These are phyloP conservation scores for Trisateles emortualis DNA, from an alignment of 2,888 invertebrate genomes.

Conservation along the genomic window DNA sequence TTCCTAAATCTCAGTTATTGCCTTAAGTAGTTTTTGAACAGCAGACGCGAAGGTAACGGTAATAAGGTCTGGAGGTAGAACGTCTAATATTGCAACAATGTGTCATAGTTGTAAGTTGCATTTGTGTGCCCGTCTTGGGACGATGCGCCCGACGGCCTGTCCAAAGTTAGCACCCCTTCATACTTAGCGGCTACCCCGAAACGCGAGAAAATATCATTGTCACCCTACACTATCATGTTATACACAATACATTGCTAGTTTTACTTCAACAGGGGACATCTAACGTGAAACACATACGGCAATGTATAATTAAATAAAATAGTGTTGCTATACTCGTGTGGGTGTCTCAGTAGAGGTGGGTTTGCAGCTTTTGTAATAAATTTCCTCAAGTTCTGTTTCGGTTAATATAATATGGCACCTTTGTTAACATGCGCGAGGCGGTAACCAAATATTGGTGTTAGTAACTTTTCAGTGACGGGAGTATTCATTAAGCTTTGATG, in stretches of 20 bases:
- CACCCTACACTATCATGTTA: slow-evolving; percentile 10
- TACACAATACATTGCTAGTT: slow-evolving; percentile 18
- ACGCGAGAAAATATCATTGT: slow-evolving; percentile 11
- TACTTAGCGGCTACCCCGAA: slow-evolving; percentile 57
- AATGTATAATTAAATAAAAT: slow-evolving; percentile 8
- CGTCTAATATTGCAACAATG: slow-evolving; percentile 65
- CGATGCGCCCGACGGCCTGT: slow-evolving; percentile 62
- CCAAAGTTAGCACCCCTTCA: slow-evolving; percentile 70
- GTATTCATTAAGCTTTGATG: slow-evolving; percentile 59
- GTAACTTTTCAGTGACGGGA: slow-evolving; percentile 57
- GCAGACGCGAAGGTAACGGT: slow-evolving; percentile 38
- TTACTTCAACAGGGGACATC: rapidly evolving
- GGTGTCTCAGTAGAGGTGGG: slow-evolving; percentile 35
- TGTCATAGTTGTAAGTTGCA: slow-evolving; percentile 60
- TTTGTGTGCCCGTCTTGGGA: slow-evolving; percentile 57
- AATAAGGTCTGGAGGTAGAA: slow-evolving; percentile 38
- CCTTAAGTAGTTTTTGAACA: slow-evolving; percentile 24
- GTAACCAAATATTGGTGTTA: slow-evolving; percentile 75
- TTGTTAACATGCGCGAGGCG: slow-evolving; percentile 67
- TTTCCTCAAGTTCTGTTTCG: slow-evolving; percentile 69
- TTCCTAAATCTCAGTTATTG: slow-evolving; percentile 5
- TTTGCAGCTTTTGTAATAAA: slow-evolving; percentile 69
- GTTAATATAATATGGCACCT: slow-evolving; percentile 76
- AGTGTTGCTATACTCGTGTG: not conserved
- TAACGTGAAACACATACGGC: not conserved